Base-by-base conservation (phyloP, 1,140 invertebrate genomes). In the Neotoxoptera formosana region DNA sequence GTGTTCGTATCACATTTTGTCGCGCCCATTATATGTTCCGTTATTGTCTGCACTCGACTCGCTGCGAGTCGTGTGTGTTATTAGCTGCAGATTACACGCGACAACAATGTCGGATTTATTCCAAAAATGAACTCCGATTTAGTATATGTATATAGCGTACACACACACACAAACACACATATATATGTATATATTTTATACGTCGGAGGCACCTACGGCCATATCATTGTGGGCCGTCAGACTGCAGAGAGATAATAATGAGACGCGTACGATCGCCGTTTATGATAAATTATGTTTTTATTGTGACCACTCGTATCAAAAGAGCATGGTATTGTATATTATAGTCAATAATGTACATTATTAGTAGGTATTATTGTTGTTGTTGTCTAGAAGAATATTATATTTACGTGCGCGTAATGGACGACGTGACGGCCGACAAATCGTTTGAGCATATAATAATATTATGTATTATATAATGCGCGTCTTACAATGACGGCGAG, bases 261-360 rank as follows among this genome's bases (percentile, higher is more conserved):
- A 90, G 56, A 90, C 89, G 30, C 89, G 30, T 45, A 76, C n/a
- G 41, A 45, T n/a, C 41, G 25, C 14, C 17, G 6, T 53, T 7
- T 53, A 76, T 93, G 91, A 93, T 93, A 93, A 93, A 93, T 93
- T 93, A 86, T 45, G 48, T 93, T 93, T 84, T 86, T 45, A 93
- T 93, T 93, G 91, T 93, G 47, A 84, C 81, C 91, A 84, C 91
- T 84, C 47, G 91, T 84, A 30, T 48, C 91, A 53, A 83, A 81
- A 83, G 45, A 83, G 45, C 36, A 67, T 23, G 21, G 17, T 14
- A 60, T 41, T 41, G 4, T 47, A 20, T 67, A 34, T 81, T 67
- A 34, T 81, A 81, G 76, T 83, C 36, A 21, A 83, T 83, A 76
- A n/a, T 76, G 17, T n/a, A 76, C 17, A 34, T 76, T 76, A n/a